Evolutionary conservation across 1,140 invertebrate genomes (phyloP).

Genomic region (Sinonovacula constricta): DNA sequence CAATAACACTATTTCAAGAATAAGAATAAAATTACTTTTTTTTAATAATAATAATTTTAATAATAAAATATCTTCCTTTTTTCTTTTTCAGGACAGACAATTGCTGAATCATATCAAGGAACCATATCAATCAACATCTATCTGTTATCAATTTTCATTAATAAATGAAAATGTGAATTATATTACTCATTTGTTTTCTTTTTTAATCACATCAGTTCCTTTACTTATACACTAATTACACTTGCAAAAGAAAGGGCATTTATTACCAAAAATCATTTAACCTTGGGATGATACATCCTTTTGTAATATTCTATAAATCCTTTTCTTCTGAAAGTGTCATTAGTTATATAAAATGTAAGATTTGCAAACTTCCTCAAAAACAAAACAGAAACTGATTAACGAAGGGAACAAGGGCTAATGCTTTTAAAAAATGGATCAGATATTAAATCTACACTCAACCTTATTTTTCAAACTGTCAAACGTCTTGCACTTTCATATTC

Average conservation of each 20-base stretch:
- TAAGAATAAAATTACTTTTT: neutral
- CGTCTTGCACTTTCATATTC: neutral
- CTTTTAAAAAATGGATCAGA: neutral
- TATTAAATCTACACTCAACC: conserved; percentile 1
- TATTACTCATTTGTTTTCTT: neutral
- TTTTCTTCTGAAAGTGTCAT: neutral
- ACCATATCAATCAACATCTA: neutral
- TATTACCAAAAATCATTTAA: neutral
- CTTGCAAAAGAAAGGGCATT: neutral
- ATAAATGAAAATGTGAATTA: neutral
- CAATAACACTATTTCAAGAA: neutral
- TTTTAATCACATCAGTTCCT: neutral
- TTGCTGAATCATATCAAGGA: no score
- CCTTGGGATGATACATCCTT: neutral
- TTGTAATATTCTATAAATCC: neutral
- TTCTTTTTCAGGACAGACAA: conserved; percentile 1
- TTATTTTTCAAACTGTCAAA: neutral
- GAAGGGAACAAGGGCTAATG: neutral
- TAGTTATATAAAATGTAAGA: neutral
- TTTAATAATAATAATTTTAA: neutral
- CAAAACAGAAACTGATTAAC: neutral
- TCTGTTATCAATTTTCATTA: neutral
- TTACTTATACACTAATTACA: neutral
- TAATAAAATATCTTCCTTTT: neutral
- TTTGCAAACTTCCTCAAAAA: neutral